phyloP scores from a whole-genome alignment of 2,113 vertebrate genomes.

The Tragelaphus buxtoni region DNA sequence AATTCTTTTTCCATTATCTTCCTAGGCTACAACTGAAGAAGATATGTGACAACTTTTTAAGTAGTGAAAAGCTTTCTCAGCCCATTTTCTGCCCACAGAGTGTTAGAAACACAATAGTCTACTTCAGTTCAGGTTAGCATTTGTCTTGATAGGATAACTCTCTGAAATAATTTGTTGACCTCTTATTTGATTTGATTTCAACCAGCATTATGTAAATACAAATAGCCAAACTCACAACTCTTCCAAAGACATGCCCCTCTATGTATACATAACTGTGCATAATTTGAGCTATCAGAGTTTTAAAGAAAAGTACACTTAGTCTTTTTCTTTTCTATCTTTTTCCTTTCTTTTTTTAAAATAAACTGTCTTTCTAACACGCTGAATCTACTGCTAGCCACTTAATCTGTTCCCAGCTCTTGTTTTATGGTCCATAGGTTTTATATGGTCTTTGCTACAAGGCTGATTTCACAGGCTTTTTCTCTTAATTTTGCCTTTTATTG shows the following conservation, averaged over 20 bases:
- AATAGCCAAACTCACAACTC: background rate
- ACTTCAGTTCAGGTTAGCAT: background rate
- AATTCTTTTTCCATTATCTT: background rate
- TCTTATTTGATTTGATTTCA: conserved; percentile 12
- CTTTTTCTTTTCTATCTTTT: background rate
- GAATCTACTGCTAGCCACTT: background rate
- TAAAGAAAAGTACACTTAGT: background rate
- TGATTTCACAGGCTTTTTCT: background rate
- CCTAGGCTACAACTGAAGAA: background rate
- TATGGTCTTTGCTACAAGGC: background rate
- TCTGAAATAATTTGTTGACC: background rate
- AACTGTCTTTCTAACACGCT: background rate
- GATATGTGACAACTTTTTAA: background rate
- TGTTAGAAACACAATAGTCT: background rate
- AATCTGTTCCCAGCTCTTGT: background rate
- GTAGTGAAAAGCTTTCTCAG: background rate
- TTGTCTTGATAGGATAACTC: background rate
- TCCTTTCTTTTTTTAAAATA: background rate
- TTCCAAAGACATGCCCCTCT: background rate
- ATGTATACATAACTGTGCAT: background rate
- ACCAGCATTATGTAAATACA: background rate
- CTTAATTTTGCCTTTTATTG: background rate
- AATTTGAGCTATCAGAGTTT: background rate
- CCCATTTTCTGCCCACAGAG: background rate
- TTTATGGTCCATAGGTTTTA: background rate